These are phyloP conservation scores for Acrossocheilus wenchowensis DNA, from an alignment of 2,797 vertebrate species.

Conservation along the genomic window DNA sequence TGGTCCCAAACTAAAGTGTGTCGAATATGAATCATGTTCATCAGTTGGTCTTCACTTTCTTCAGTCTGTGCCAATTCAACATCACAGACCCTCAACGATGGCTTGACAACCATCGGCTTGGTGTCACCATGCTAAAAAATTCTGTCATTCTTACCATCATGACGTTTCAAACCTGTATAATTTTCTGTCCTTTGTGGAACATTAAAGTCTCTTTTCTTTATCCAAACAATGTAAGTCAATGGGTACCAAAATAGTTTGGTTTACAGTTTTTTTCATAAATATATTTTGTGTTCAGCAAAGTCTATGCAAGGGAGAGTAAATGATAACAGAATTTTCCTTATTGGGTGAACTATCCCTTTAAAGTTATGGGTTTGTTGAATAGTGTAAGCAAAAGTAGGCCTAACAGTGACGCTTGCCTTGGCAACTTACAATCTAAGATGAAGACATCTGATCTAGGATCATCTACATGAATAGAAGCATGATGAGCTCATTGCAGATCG, in stretches of 20 bases:
- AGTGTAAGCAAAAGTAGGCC: not conserved
- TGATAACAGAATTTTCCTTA: not conserved
- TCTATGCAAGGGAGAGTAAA: not conserved
- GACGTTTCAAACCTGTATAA: not conserved
- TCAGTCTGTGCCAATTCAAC: not conserved
- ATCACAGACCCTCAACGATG: not conserved
- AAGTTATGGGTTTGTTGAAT: not conserved
- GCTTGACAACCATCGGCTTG: not conserved
- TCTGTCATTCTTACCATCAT: not conserved
- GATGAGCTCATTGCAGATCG: constrained; percentile 12
- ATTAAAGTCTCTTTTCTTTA: not conserved
- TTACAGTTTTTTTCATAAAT: not conserved
- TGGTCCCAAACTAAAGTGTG: too few species aligned
- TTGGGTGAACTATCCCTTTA: not conserved
- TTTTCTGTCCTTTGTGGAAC: not conserved
- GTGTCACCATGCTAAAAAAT: not conserved
- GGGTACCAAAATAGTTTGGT: not conserved
- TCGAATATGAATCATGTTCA: not conserved
- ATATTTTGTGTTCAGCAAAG: not conserved
- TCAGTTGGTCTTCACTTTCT: not conserved
- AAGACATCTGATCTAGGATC: constrained; percentile 31
- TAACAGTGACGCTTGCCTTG: not conserved
- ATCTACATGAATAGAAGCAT: constrained; percentile 22
- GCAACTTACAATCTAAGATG: constrained; percentile 10
- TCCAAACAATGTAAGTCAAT: not conserved